Base-by-base conservation (phyloP, 2,888 invertebrate genomes). In the Polyploca ridens region DNA sequence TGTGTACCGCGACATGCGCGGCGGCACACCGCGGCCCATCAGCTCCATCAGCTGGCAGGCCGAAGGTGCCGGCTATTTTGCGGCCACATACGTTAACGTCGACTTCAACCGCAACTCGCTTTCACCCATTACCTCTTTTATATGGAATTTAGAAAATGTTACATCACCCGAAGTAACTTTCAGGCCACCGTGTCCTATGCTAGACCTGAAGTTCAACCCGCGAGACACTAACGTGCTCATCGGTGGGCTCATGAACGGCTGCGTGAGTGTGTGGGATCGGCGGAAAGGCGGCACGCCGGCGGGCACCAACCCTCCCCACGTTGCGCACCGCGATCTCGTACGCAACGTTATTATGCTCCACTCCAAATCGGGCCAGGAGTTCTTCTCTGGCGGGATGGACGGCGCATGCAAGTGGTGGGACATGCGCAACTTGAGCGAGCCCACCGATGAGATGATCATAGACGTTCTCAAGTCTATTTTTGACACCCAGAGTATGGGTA, bases 81-180 rank as follows among this genome's bases (percentile, higher is more conserved):
- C 97, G 0, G 97, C 97, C 13, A 96, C 98, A 3, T 97, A 99
- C 86, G 96, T 97, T 73, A 97, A 97, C 82, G 92, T 97, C 75
- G 96, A 96, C 79, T 97, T 96, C 84, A 96, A 97, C 83, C 95
- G 95, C 14, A 67, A 64, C 5, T 68, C 87, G 7, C 92, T 96
- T 60, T 69, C 74, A 7, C 72, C 85, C 0, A 27, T 78, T 16
- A 63, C 71, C 0, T 82, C 84, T 0, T 98, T 96, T 84, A 96
- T 99, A 74, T 99, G 99, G 98, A 97, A 99, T 91, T 94, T 98
- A 95, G 98, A 98, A 85, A 97, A 97, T 84, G 97, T 98, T 0
- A 98, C 97, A 84, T 93, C 95, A 67, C 97, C 98, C 0, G 95
- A 96, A 63, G 87, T 96, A 58, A 94, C 94, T 0, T 80, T 99